phyloP scores from a whole-genome alignment of 2,888 invertebrate species.

The Stratiomys singularior region DNA sequence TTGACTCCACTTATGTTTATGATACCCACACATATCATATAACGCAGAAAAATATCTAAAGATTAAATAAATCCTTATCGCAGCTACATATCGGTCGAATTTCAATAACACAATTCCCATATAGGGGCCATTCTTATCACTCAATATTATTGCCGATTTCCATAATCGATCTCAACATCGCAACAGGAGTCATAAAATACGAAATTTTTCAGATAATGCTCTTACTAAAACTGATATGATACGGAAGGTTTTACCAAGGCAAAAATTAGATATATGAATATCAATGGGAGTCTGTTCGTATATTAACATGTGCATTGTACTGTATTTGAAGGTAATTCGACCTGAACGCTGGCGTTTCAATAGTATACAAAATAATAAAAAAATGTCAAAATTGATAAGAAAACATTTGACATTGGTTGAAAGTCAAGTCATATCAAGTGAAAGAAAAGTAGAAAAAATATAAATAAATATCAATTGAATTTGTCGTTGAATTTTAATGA shows the following conservation, averaged over 20 bases:
- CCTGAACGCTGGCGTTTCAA: neutral
- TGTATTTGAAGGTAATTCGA: neutral
- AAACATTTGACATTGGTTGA: conserved; percentile 5
- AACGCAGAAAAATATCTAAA: too few relatives aligned
- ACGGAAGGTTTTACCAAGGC: too few relatives aligned
- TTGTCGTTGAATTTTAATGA: too few relatives aligned
- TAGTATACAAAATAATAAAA: neutral
- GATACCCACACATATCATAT: too few relatives aligned
- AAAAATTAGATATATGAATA: too few relatives aligned
- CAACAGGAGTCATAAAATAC: neutral
- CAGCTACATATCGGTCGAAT: neutral
- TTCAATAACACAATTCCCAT: neutral
- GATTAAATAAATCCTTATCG: neutral
- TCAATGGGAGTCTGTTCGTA: neutral
- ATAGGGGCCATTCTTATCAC: neutral
- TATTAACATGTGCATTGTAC: neutral
- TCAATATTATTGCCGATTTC: neutral
- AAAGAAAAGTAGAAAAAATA: too few relatives aligned
- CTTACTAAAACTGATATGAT: too few relatives aligned
- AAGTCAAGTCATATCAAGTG: neutral
- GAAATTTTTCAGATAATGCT: neutral
- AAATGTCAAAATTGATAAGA: neutral
- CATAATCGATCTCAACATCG: neutral
- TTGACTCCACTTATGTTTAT: too few relatives aligned
- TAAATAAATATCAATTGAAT: too few relatives aligned